Base-by-base conservation (phyloP, 2,797 vertebrate genomes). In the Ptychobarbus kaznakovi region DNA sequence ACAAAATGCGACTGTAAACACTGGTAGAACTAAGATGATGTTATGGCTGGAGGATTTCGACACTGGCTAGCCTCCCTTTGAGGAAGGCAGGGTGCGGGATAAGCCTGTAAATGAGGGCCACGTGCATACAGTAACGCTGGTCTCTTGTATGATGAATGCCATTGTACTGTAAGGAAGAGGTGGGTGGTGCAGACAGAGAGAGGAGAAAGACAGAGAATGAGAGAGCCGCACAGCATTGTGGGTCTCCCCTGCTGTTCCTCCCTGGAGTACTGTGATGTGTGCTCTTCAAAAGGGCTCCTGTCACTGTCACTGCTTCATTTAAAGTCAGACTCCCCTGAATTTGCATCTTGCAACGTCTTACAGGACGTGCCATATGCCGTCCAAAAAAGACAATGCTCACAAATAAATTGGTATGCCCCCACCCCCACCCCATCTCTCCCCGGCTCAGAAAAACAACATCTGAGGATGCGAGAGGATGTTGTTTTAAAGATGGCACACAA, bases 311-410 rank as follows among this genome's bases (percentile, higher is more conserved):
- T 88, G 86, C 88, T 90, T 91, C 86, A 90, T 91, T 91, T 92
- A 89, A 91, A 92, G 89, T 89, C 91, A 89, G 88, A 90, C 90
- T 90, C 87, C 87, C 86, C 81, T 86, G 80, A 86, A 92, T 92
- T 91, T 92, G 92, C 92, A 92, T 92, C 90, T 92, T 86, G 72
- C 90, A 85, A 88, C 90, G 70, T 88, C 89, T 86, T 90, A 90
- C 91, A 89, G 90, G 88, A 91, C 75, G 81, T 88, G 89, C 92
- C 92, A 92, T 92, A 92, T 92, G 92, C 90, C 90, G 81, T 89
- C 89, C 89, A 85, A 90, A 89, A 90, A 90, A 90, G 85, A 92
- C 91, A 90, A 92, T 88, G 87, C 89, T 84, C 89, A 90, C 85
- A 90, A 89, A 94, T 78, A 90, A 88, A 88, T 88, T 88, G 88